phyloP scores from a whole-genome alignment of 2,113 vertebrate species.

The Dendropsophus ebraccatus region DNA sequence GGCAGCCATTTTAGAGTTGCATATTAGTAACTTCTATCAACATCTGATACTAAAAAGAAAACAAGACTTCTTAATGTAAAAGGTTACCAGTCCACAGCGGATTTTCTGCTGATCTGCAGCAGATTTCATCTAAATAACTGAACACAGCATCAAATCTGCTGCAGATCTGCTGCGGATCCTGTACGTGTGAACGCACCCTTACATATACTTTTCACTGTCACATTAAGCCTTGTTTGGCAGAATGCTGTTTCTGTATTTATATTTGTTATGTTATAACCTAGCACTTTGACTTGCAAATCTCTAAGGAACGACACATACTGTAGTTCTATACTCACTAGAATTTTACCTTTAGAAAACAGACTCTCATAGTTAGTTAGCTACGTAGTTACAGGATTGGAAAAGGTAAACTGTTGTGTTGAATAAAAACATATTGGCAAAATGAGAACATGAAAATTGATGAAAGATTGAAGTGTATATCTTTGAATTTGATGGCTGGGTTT shows the following conservation, averaged over 20 bases:
- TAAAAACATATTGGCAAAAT: neutral
- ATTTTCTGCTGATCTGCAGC: too few relatives aligned
- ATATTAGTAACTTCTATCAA: neutral
- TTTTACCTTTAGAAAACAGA: neutral
- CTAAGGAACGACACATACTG: neutral
- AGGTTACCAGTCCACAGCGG: too few relatives aligned
- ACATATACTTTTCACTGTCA: neutral
- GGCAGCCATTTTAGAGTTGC: neutral
- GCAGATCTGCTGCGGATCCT: too few relatives aligned
- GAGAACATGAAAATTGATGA: too few relatives aligned
- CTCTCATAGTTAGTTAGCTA: neutral
- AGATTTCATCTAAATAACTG: too few relatives aligned
- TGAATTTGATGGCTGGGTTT: too few relatives aligned
- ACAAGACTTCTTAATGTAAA: too few relatives aligned
- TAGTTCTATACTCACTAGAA: neutral
- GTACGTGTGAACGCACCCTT: too few relatives aligned
- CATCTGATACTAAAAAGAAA: too few relatives aligned
- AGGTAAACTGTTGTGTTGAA: neutral
- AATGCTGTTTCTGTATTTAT: neutral
- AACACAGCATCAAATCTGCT: too few relatives aligned
- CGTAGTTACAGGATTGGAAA: neutral
- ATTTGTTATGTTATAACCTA: neutral
- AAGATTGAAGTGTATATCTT: too few relatives aligned
- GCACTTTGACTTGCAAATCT: conserved; percentile 32
- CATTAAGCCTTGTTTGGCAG: neutral